Evolutionary conservation across 2,113 vertebrate genomes (phyloP).

Genomic region (Chaetops frenatus): DNA sequence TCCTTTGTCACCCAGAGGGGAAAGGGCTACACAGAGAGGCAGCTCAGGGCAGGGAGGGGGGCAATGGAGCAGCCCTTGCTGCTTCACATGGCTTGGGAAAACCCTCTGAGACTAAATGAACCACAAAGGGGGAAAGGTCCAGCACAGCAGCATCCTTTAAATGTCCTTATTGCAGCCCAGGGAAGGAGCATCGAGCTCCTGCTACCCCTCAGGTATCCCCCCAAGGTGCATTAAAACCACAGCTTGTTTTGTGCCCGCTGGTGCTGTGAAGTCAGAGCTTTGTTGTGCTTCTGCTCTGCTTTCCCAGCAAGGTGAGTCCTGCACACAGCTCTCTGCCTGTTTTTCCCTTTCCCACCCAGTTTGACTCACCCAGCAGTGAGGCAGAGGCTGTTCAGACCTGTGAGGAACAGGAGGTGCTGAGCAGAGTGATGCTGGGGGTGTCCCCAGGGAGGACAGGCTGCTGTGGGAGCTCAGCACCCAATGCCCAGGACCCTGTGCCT

Average conservation of each 20-base stretch:
- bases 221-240: not conserved
- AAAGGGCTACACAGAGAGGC: not conserved
- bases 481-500: not conserved
- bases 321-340: not conserved
- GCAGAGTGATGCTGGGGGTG: not conserved
- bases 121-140: not conserved
- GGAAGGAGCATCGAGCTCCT: not conserved
- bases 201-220: not conserved
- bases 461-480: rapidly evolving
- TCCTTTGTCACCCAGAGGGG: not conserved
- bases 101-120: not conserved
- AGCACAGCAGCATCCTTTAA: not conserved
- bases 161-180: not conserved
- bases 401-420: not conserved
- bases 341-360: not conserved
- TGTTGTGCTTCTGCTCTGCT: not conserved
- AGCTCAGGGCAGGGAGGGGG: not conserved
- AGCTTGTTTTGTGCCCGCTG: not conserved
- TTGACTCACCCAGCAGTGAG: not conserved
- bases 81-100: not conserved
- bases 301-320: not conserved
- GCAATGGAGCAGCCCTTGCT: not conserved
- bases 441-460: not conserved
- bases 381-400: not conserved
- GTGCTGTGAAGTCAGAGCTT: not conserved